Percentiles rank a stretch among this genome's conserved stretches.
phyloP scores from a whole-genome alignment of 2,888 invertebrate species.

The Drosophila ustulata region DNA sequence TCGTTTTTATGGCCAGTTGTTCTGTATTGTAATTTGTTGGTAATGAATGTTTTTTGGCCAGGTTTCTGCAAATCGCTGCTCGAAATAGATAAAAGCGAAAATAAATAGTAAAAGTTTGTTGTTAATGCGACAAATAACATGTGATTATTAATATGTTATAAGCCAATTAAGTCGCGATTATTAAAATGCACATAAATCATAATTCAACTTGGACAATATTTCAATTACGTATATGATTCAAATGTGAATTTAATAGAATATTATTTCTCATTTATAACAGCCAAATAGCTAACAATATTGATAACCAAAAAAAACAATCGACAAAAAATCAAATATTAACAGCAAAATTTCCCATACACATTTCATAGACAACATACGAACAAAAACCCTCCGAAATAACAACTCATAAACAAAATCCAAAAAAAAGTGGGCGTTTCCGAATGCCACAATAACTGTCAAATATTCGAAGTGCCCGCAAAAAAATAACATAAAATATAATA shows the following conservation, averaged over 20 bases:
- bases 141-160: too few species aligned
- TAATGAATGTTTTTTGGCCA: slow-evolving; percentile 57
- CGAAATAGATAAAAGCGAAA: slow-evolving; percentile 27
- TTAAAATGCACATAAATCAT: too few species aligned
- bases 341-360: slow-evolving; percentile 25
- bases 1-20: slow-evolving; percentile 43
- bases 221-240: too few species aligned
- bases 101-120: slow-evolving; percentile 32
- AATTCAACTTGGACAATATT: too few species aligned
- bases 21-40: slow-evolving; percentile 62
- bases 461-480: slow-evolving; percentile 58
- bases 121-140: background rate
- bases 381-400: slow-evolving; percentile 40
- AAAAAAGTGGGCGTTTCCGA: slow-evolving; percentile 71
- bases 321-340: slow-evolving; percentile 36
- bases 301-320: slow-evolving; percentile 21
- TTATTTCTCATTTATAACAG: too few species aligned
- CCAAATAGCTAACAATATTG: background rate
- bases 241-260: background rate
- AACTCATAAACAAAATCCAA: slow-evolving; percentile 44
- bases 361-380: slow-evolving; percentile 20
- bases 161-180: too few species aligned
- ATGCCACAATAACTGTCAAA: slow-evolving; percentile 74
- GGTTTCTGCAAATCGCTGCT: slow-evolving; percentile 39
- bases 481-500: slow-evolving; percentile 52